Conservation (phyloP, 1,140 invertebrate species). For the Apis cerana region DNA sequence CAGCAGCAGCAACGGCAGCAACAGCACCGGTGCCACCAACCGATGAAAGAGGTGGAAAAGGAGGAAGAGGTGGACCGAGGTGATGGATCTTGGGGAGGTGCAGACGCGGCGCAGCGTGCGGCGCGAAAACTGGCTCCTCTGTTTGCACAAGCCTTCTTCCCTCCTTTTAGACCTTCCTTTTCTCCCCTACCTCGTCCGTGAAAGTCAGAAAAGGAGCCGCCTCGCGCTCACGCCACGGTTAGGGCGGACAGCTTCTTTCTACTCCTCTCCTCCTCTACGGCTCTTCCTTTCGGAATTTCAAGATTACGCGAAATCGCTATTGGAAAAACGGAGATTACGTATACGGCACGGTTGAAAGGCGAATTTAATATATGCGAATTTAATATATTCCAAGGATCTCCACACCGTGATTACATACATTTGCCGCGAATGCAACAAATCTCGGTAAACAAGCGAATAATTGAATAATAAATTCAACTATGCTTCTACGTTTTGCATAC, state of each 20-base stretch:
- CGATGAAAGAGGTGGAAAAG: constrained; percentile 44
- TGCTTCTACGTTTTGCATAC: too few species aligned
- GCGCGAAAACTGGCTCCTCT: constrained; percentile 71
- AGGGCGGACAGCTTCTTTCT: constrained; percentile 64
- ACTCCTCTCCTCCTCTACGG: neutral
- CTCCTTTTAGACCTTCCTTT: constrained; percentile 61
- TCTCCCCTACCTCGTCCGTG: constrained; percentile 49
- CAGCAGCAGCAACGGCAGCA: constrained; percentile 27
- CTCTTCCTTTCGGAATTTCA: constrained; percentile 9
- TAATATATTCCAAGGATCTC: too few species aligned
- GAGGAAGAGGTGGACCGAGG: constrained; percentile 55
- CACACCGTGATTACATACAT: too few species aligned
- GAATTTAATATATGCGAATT: neutral
- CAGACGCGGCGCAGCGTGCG: constrained; percentile 64
- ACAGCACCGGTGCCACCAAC: constrained; percentile 25
- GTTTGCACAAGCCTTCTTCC: constrained; percentile 69
- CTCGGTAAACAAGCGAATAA: too few species aligned
- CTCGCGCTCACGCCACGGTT: constrained; percentile 43
- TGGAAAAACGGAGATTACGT: neutral
- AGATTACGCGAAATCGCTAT: neutral
- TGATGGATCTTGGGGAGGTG: constrained; percentile 70
- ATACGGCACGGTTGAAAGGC: neutral
- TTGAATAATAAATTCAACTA: too few species aligned
- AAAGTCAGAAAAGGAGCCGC: constrained; percentile 56
- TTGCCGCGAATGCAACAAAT: too few species aligned